Percentiles rank a stretch among this genome's conserved stretches.
Conservation (phyloP, 2,797 vertebrate genomes). For the Pempheris klunzingeri region DNA sequence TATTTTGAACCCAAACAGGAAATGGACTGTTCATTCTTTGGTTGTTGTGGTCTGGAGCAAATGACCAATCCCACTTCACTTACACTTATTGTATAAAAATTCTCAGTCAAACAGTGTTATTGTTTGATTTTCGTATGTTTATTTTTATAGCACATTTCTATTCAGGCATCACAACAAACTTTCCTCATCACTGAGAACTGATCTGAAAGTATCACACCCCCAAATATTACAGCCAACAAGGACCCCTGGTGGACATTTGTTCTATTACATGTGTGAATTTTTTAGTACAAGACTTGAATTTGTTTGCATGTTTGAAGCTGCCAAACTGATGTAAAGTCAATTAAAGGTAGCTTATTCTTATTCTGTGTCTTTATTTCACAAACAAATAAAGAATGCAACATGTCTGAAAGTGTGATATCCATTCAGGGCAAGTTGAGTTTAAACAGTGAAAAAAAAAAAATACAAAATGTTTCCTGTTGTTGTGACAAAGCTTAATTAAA, state of each 20-base stretch:
- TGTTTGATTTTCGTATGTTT: no score
- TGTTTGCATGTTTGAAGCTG: neutral
- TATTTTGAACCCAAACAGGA: constrained; percentile 44
- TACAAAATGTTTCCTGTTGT: neutral
- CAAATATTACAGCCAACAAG: neutral
- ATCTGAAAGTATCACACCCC: neutral
- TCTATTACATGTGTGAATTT: neutral
- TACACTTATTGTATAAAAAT: neutral
- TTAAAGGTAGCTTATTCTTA: neutral
- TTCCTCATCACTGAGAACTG: neutral
- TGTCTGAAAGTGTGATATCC: constrained; percentile 11
- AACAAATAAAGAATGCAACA: neutral
- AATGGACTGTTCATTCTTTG: neutral
- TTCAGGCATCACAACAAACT: neutral
- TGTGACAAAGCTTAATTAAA: constrained; percentile 15
- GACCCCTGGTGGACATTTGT: constrained; percentile 10
- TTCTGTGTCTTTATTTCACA: neutral
- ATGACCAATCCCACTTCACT: neutral
- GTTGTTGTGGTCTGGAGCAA: neutral
- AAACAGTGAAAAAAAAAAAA: neutral
- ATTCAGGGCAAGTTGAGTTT: neutral
- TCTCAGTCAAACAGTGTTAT: neutral
- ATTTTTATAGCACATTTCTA: no score
- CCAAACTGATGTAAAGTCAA: no score
- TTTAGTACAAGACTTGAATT: neutral